Base-by-base conservation (phyloP, 2,888 invertebrate genomes). In the Zygaena filipendulae region DNA sequence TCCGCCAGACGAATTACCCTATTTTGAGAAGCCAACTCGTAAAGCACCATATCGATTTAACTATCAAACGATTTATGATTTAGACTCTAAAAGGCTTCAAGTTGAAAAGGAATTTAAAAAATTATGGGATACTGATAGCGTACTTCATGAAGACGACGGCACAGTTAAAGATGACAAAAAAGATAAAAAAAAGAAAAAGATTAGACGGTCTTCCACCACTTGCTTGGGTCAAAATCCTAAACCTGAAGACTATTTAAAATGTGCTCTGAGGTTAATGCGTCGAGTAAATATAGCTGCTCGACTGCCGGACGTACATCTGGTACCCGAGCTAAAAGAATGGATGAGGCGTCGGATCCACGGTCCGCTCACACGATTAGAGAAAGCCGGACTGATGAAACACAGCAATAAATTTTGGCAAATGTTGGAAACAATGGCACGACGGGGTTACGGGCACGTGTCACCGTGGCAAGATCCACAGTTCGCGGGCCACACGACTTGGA, bases 261-360 rank as follows among this genome's bases (percentile, higher is more conserved):
- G 69, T 34, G 74, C 69, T 7, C 38, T 77, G 21, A 45, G 59
- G 13, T 41, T 45, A 2, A 53, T 74, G 60, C 48, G 58, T 21
- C 46, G 45, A 0, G 32, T 46, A 1, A 75, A 75, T 40, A 30
- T 67, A 1, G 75, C 75, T 24, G 72, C 77, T 2, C 54, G 60
- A 6, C 43, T 77, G 18, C 77, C 77, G 1, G 74, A 75, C 22
- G 37, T 68, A 10, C 62, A 75, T 31, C 42, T 62, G 13, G 66
- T 56, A 2, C 72, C 77, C 4, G 74, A 72, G 32, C 51, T 77
- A 3, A 55, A 51, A 16, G 74, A 68, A 44, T 77, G 77, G 77
- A 77, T 77, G 75, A 60, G 72, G 7, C 36, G 40, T 3, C 59
- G 77, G 9, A 55, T 75, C 5, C 43, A 59, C 27, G 77, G 77